Evolutionary conservation across 2,113 vertebrate genomes (phyloP), one percentile per base, ranked within the genome.

Genomic region (Rhinolophus ferrumequinum): DNA sequence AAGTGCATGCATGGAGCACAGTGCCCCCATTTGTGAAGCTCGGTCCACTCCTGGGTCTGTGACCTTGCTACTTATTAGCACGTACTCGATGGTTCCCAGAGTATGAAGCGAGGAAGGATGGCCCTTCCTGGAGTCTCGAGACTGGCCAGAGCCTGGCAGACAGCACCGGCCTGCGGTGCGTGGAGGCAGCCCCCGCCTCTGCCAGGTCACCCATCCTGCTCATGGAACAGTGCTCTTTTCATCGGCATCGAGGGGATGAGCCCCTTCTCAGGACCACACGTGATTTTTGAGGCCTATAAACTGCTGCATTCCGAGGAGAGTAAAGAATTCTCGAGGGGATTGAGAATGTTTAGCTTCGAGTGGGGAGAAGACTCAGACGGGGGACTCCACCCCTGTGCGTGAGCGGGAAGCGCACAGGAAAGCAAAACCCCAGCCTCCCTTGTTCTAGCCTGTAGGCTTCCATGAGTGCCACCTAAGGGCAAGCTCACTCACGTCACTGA

Each of bases 51-150:
- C 52, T 9, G 5, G 83, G 18, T 16, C 0, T n/a, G 1, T 38
- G 86, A 33, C n/a, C 44, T 52, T 75, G 14, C 80, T 41, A 8
- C 62, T 16, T 70, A 21, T 64, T 56, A 15, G 8, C 35, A 60
- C n/a, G 19, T 15, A 77, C 30, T 38, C 0, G 26, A 2, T 21
- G 62, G 15, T 1, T 12, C 5, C 11, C 14, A n/a, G 62, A 69
- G 70, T 0, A 35, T 0, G 44, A 16, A 72, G 11, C 58, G 30
- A 16, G 44, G 5, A 8, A 35, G 3, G 2, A 1, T 7, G 15
- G 54, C 38, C 33, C 33, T 19, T 44, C 41, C 72, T 22, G 6
- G 1, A 64, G n/a, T 35, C 72, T n/a, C 30, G 22, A 67, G n/a
- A 54, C 47, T 8, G 28, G 33, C 28, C 24, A 21, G 8, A 16